Evolutionary conservation across 2,888 invertebrate genomes (phyloP).

Genomic region (Sceliomorpha sp.): DNA sequence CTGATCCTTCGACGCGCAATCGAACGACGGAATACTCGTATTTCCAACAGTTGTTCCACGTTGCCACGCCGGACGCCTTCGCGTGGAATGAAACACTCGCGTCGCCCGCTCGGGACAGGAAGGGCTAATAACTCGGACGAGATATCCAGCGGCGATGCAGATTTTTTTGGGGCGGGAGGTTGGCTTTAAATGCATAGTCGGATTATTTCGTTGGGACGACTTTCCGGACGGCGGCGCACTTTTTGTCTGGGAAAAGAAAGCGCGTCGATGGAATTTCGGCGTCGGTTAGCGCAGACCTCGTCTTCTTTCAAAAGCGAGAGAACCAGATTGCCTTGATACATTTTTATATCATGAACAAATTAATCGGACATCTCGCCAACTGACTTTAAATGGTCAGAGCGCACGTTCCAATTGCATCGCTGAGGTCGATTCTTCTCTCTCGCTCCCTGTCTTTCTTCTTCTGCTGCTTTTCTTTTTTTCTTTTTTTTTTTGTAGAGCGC

Average conservation of each 20-base stretch:
- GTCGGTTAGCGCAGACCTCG: too few species aligned
- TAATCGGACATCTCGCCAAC: slow-evolving; percentile 40
- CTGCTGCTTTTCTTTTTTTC: too few species aligned
- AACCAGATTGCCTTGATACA: slow-evolving; percentile 43
- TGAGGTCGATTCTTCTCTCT: slow-evolving; percentile 62
- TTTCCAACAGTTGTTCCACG: slow-evolving; percentile 7
- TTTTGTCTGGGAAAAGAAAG: too few species aligned
- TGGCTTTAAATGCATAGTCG: background rate
- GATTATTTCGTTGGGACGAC: slow-evolving; percentile 11
- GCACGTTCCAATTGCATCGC: slow-evolving; percentile 51
- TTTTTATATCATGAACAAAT: slow-evolving; percentile 47
- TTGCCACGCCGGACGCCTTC: too few species aligned
- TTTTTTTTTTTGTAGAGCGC: slow-evolving; percentile 64
- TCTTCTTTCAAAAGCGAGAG: slow-evolving; percentile 27
- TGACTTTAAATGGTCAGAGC: slow-evolving; percentile 48
- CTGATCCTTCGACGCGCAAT: background rate
- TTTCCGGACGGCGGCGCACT: too few species aligned
- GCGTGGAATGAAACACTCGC: too few species aligned
- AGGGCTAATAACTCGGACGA: too few species aligned
- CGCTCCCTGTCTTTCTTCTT: too few species aligned
- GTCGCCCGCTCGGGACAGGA: too few species aligned
- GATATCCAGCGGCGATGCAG: too few species aligned
- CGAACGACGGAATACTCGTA: slow-evolving; percentile 7
- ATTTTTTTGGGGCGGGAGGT: too few species aligned
- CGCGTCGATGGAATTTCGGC: too few species aligned